Evolutionary conservation across 2,113 vertebrate genomes (phyloP).

Genomic region (Alethe diademata): DNA sequence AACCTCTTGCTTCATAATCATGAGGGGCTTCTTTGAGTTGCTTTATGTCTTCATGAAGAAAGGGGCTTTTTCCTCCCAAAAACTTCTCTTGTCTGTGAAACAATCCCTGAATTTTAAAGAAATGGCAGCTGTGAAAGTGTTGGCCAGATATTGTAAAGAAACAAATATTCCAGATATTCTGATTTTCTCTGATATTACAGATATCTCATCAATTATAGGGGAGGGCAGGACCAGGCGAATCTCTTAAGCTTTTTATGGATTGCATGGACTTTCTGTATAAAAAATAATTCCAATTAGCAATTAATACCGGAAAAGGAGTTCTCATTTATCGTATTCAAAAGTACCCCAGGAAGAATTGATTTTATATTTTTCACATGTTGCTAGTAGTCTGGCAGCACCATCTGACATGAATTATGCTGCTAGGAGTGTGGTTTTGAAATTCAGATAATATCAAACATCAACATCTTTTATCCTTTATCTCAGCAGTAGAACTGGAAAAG

Average conservation of each 20-base stretch:
- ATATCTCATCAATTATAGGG: neutral
- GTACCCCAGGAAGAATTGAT: neutral
- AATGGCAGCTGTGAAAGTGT: neutral
- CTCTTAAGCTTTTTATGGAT: neutral
- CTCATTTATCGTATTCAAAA: neutral
- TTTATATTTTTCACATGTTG: neutral
- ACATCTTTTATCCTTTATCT: neutral
- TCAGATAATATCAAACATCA: neutral
- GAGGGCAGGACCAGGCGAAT: neutral
- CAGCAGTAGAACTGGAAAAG: neutral
- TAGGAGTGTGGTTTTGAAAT: neutral
- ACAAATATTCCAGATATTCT: neutral
- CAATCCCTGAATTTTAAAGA: neutral
- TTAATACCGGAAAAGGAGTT: neutral
- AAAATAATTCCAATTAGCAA: neutral
- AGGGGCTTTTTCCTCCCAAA: neutral
- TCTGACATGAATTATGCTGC: neutral
- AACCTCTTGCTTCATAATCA: neutral
- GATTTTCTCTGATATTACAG: neutral
- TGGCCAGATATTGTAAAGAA: neutral
- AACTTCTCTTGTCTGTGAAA: neutral
- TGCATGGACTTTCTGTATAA: neutral
- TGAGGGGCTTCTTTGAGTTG: neutral
- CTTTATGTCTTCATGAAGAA: neutral
- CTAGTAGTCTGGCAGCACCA: neutral